Base-by-base conservation (phyloP, 2,888 invertebrate species). In the Pyrochroa serraticornis region DNA sequence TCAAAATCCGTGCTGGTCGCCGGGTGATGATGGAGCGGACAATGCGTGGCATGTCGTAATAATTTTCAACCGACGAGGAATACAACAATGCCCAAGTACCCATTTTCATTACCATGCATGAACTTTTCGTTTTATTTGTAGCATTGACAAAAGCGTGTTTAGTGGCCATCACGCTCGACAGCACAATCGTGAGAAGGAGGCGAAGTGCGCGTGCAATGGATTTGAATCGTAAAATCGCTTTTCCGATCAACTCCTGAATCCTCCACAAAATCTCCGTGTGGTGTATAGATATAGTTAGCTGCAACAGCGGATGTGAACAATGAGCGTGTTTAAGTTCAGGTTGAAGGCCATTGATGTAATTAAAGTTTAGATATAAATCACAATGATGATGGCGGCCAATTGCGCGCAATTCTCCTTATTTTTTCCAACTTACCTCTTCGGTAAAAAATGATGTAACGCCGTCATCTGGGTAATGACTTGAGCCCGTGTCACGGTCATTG, bases 381-480 rank as follows among this genome's bases (percentile, higher is more conserved):
- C 62, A 42, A 41, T 30, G 32, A 39, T 37, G 38, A 48, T 47
- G 41, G 44, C 30, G 33, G 62, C 63, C 58, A 60, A 63, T 57
- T 53, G 43, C 54, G 42, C 54, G 58, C 9, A 9, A 10, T 42
- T 53, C 53, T 54, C 39, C 54, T 47, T 58, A 14, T 32, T 32
- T 33, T 12, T 7, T 35, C 36, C 36, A 45, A 12, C 10, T 37
- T 34, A 39, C 39, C 45, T 22, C 41, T 38, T 45, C 14, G 37
- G 38, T 38, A 36, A 34, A 50, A 22, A 22, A 58, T 71, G 67
- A 70, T 64, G 67, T 63, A 71, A 70, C 58, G 52, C 61, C 70
- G 70, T 67, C 71, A 71, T 71, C 69, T 71, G 71, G 69, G 64
- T 67, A 68, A 71, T 70, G 68, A 68, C 68, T 69, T 63, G 65